A percentile compares a stretch with the other conserved stretches of the same genome.
phyloP scores from a whole-genome alignment of 1,140 invertebrate genomes.

The Drosophila melanica region DNA sequence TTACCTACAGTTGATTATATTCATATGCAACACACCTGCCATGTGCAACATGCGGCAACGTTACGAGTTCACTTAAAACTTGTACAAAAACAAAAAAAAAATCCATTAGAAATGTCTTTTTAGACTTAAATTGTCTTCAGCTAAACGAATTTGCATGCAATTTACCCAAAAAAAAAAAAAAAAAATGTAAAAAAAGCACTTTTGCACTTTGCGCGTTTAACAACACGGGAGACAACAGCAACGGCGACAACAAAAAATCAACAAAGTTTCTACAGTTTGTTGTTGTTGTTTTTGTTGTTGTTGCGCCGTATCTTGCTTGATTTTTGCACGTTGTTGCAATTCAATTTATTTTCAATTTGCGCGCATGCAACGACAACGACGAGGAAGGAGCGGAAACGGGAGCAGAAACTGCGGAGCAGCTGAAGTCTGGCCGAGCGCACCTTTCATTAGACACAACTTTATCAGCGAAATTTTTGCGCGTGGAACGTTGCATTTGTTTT shows the following conservation, averaged over 20 bases:
- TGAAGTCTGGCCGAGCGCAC: conserved; percentile 35
- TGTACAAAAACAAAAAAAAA: conserved; percentile 18
- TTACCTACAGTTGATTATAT: neutral
- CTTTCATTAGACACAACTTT: conserved; percentile 74
- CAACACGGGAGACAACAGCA: conserved; percentile 13
- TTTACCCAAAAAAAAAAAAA: conserved; percentile 28
- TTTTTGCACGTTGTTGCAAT: conserved; percentile 78
- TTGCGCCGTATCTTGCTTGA: conserved; percentile 23
- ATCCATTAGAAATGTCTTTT: conserved; percentile 11
- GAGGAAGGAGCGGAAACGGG: conserved; percentile 3
- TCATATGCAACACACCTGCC: conserved; percentile 7
- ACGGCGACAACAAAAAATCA: conserved; percentile 16
- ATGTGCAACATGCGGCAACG: conserved; percentile 15
- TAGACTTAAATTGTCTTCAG: conserved; percentile 21
- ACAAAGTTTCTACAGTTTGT: conserved; percentile 13
- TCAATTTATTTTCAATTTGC: conserved; percentile 82
- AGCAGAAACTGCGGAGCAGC: neutral
- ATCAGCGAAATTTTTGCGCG: conserved; percentile 62
- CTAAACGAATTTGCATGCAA: conserved; percentile 74
- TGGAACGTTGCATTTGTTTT: conserved; percentile 33
- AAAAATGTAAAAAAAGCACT: conserved; percentile 44
- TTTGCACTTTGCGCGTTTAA: conserved; percentile 47
- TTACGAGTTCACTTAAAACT: conserved; percentile 1
- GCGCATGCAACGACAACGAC: conserved; percentile 62
- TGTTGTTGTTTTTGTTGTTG: conserved; percentile 21